Base-by-base conservation (phyloP, 2,888 invertebrate species). In the Leistus spinibarbis region DNA sequence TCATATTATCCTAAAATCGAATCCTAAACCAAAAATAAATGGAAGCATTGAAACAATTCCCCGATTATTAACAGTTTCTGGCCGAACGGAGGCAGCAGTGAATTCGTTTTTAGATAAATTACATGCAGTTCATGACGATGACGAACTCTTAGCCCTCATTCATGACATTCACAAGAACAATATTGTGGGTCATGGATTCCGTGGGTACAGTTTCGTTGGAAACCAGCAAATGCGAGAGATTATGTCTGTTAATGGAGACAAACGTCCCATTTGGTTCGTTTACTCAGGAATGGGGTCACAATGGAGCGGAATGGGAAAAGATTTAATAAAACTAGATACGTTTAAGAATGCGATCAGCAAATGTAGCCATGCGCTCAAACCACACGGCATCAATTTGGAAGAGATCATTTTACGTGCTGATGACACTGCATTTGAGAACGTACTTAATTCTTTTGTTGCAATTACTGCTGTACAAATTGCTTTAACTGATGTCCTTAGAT, bases 201-300 rank as follows among this genome's bases (percentile, higher is more conserved):
- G 98, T 81, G 98, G 98, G 1, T 98, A 91, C 86, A 87, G 91
- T 19, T 87, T 98, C 69, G 86, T 96, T 40, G 90, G 91, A 77
- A 88, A 88, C 40, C 86, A 83, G 4, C 81, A 83, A 1, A 83
- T 85, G 24, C 85, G 88, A 13, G 92, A 92, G 82, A 85, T 90
- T 0, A 72, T 76, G 10, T 81, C 82, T 79, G 82, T 83, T 72
- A 84, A 86, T 9, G 87, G 88, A 13, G 92, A 92, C 57, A 89
- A 90, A 77, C 90, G 95, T 13, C 96, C 98, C 0, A 87, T 98
- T 72, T 99, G 98, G 96, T 99, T 91, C 86, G 90, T 99, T 78
- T 99, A 97, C 87, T 94, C 97, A 63, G 99, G 99, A 76, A 99
- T 99, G 99, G 99, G 99, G 13, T 93, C 95, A 57, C 99, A 99